A percentile compares a stretch with the other conserved stretches of the same genome.
Evolutionary conservation across 2,888 invertebrate species (phyloP).

Genomic region (Apodemia duryi): DNA sequence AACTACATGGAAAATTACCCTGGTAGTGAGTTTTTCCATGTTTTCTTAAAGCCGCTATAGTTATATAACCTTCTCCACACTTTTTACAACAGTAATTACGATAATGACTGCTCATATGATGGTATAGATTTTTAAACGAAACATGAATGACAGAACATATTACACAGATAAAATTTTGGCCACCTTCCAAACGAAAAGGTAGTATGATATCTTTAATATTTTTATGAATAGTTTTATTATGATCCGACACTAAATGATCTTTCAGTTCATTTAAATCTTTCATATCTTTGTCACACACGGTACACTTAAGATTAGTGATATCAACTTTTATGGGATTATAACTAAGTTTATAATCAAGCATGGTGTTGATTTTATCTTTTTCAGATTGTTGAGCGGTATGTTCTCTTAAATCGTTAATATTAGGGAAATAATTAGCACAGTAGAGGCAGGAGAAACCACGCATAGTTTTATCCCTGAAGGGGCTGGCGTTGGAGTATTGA

Average conservation of each 20-base stretch:
- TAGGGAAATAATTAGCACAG: constrained; percentile 59
- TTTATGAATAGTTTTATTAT: constrained; percentile 59
- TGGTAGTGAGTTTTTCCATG: constrained; percentile 70
- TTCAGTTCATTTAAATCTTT: constrained; percentile 60
- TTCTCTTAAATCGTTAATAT: constrained; percentile 53
- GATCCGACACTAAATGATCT: constrained; percentile 53
- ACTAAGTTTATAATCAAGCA: constrained; percentile 70
- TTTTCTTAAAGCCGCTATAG: constrained; percentile 66
- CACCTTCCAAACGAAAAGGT: constrained; percentile 63
- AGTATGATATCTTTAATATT: constrained; percentile 70
- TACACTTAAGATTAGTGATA: constrained; percentile 60
- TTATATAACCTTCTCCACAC: constrained; percentile 66
- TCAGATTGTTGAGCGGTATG: constrained; percentile 61
- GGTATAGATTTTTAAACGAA: constrained; percentile 68
- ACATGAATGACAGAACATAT: constrained; percentile 64
- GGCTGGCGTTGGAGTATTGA: constrained; percentile 71
- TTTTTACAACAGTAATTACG: constrained; percentile 70
- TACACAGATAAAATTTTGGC: constrained; percentile 60
- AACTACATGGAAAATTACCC: constrained; percentile 74
- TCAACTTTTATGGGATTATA: constrained; percentile 72
- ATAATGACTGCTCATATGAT: constrained; percentile 72
- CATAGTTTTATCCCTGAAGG: constrained; percentile 67
- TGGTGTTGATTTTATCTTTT: constrained; percentile 65
- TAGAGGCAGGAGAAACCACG: constrained; percentile 71
- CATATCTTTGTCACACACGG: constrained; percentile 53